Conservation (phyloP, 2,888 invertebrate genomes). For the Drosophila barbarae region DNA sequence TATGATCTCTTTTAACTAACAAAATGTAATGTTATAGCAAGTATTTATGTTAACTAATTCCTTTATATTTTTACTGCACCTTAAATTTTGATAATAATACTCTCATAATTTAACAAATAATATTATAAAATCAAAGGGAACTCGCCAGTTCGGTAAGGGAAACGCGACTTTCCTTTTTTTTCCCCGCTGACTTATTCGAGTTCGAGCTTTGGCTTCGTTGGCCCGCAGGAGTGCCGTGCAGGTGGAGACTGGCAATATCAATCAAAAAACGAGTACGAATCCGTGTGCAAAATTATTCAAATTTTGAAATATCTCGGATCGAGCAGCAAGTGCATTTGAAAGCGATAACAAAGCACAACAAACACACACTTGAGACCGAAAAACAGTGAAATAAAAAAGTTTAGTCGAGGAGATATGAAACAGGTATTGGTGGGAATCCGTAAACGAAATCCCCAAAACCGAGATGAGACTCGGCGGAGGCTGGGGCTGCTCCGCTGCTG, state of each 20-base stretch:
- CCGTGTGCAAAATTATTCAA: slow-evolving; percentile 57
- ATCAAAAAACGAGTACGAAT: slow-evolving; percentile 66
- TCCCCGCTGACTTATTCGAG: slow-evolving; percentile 18
- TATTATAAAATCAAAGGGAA: neutral
- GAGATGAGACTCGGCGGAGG: slow-evolving; percentile 13
- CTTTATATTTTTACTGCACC: too few species aligned
- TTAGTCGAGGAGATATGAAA: slow-evolving; percentile 11
- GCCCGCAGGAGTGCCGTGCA: slow-evolving; percentile 63
- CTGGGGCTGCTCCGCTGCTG: neutral
- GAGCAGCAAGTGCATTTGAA: slow-evolving; percentile 42
- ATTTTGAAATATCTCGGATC: slow-evolving; percentile 44
- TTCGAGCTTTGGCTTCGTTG: slow-evolving; percentile 37
- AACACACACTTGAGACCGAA: slow-evolving; percentile 3
- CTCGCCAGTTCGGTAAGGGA: neutral
- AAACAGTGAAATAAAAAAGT: slow-evolving; percentile 6
- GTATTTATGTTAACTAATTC: too few species aligned
- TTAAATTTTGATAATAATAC: too few species aligned
- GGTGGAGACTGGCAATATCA: slow-evolving; percentile 50
- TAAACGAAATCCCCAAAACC: slow-evolving; percentile 38
- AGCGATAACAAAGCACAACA: slow-evolving; percentile 28
- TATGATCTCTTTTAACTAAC: neutral
- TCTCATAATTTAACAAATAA: too few species aligned
- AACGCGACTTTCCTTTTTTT: neutral
- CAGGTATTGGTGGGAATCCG: slow-evolving; percentile 42
- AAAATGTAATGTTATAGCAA: neutral